Conservation (phyloP, 1,140 invertebrate species). For the Lepidurus arcticus region DNA sequence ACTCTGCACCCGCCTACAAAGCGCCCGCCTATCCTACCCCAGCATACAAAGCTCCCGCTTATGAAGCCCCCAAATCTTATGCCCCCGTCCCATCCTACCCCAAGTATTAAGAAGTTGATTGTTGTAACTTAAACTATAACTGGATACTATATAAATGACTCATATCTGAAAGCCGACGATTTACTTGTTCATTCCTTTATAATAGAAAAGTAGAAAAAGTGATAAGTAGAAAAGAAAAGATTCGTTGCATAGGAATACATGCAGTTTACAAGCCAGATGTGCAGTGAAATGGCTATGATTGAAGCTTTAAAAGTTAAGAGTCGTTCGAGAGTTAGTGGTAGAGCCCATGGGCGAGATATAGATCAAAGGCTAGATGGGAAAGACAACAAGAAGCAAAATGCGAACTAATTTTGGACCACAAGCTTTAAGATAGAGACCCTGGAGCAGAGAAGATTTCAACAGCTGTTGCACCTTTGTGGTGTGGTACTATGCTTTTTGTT, state of each 20-base stretch:
- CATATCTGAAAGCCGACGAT: background rate
- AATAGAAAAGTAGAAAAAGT: too few relatives aligned
- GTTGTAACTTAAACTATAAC: background rate
- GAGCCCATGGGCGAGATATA: background rate
- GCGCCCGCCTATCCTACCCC: background rate
- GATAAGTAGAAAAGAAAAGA: too few relatives aligned
- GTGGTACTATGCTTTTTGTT: background rate
- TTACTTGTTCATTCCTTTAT: background rate
- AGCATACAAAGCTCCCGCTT: conserved; percentile 6
- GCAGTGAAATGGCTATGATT: background rate
- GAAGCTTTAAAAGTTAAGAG: background rate
- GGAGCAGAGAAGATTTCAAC: background rate
- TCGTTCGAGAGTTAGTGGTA: background rate
- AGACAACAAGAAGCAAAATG: background rate
- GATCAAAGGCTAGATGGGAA: background rate
- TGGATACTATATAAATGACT: background rate
- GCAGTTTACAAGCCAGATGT: background rate
- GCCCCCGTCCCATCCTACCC: background rate
- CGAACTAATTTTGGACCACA: background rate
- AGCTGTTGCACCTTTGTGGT: background rate
- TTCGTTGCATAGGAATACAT: too few relatives aligned
- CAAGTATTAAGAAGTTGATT: background rate
- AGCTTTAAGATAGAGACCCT: background rate
- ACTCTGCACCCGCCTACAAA: too few relatives aligned
- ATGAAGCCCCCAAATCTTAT: background rate